Percentiles rank a stretch among this genome's conserved stretches.
These are phyloP conservation scores for Calcarius lapponicus DNA, from an alignment of 2,797 vertebrate genomes.

Conservation along the genomic window DNA sequence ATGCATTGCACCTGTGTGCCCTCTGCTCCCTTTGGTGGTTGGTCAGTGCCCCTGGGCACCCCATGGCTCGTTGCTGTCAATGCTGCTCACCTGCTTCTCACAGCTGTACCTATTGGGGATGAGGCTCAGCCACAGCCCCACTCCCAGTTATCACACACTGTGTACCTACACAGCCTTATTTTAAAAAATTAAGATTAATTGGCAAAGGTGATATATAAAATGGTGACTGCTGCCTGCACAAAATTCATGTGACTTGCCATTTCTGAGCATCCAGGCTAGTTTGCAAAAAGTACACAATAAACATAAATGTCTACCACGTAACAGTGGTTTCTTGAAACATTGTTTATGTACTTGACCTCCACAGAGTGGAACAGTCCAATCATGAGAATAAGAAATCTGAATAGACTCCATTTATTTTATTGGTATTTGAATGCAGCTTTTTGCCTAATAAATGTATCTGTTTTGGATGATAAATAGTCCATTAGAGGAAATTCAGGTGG, in stretches of 20 bases:
- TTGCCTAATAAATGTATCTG: slow-evolving; percentile 55
- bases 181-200: slow-evolving; percentile 20
- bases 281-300: slow-evolving; percentile 24
- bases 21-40: neutral
- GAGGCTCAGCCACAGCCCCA: neutral
- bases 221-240: neutral
- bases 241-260: slow-evolving; percentile 30
- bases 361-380: neutral
- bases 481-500: slow-evolving; percentile 62
- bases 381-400: slow-evolving; percentile 51
- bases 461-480: slow-evolving; percentile 66
- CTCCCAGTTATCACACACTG: neutral
- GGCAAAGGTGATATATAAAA: neutral
- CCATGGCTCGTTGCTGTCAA: neutral
- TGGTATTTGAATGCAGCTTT: slow-evolving; percentile 59
- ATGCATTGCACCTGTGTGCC: neutral
- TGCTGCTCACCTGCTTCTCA: neutral
- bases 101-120: accelerated
- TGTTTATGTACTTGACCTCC: slow-evolving; percentile 39
- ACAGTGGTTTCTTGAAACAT: neutral
- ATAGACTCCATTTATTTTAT: slow-evolving; percentile 63
- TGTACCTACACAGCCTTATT: neutral
- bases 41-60: neutral
- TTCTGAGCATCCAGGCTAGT: slow-evolving; percentile 40
- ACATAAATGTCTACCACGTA: slow-evolving; percentile 20